phyloP scores from a whole-genome alignment of 1,140 invertebrate species.

The Diabrotica virgifera region DNA sequence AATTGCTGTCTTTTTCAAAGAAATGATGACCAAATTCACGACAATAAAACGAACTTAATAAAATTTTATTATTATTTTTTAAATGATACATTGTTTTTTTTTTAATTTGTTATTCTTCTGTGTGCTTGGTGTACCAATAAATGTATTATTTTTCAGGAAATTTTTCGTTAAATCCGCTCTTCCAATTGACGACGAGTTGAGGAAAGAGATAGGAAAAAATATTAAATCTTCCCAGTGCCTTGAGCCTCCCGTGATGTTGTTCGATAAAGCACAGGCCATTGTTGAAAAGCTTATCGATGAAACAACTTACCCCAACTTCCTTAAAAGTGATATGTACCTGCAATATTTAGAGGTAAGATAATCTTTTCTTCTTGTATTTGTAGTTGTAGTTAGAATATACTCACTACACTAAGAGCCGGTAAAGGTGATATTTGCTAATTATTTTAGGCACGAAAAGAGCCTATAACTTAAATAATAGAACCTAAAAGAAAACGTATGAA shows the following conservation, averaged over 20 bases:
- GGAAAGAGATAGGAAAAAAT: conserved; percentile 49
- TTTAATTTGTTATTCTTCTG: background rate
- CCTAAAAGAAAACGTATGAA: no score
- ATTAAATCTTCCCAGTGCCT: conserved; percentile 42
- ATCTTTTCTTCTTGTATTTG: no score
- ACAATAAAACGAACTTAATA: no score
- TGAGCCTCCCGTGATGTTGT: conserved; percentile 53
- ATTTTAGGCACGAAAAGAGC: no score
- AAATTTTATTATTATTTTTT: no score
- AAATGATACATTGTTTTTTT: no score
- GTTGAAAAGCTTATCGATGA: conserved; percentile 79
- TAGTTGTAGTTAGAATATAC: no score
- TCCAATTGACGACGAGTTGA: conserved; percentile 75
- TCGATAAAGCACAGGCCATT: conserved; percentile 68
- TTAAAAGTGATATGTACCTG: conserved; percentile 87
- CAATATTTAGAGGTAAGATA: conserved; percentile 69
- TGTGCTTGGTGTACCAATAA: background rate
- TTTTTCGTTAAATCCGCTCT: conserved; percentile 81
- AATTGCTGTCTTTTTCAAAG: no score
- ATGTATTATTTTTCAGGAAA: conserved; percentile 49
- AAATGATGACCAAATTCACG: no score
- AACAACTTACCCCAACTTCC: conserved; percentile 86
- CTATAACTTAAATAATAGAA: no score
- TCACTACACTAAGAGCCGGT: no score
- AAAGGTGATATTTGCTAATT: no score